Conservation (phyloP, 2,113 vertebrate species). For the Tragelaphus buxtoni region DNA sequence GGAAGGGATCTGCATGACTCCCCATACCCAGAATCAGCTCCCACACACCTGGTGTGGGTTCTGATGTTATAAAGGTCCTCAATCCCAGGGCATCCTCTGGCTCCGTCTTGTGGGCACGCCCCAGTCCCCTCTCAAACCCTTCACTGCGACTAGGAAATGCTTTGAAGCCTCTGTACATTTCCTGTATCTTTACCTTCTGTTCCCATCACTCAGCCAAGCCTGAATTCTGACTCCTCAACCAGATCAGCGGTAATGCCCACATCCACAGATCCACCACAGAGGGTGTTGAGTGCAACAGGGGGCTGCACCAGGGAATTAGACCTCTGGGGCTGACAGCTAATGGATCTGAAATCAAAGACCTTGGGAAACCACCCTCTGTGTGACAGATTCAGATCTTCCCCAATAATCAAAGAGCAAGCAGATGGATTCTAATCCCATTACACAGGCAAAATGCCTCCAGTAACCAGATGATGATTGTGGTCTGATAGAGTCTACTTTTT, state of each 20-base stretch:
- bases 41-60: background rate
- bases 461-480: background rate
- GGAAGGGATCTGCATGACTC: background rate
- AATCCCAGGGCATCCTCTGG: background rate
- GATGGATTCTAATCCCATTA: background rate
- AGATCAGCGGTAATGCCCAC: background rate
- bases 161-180: background rate
- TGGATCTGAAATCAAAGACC: background rate
- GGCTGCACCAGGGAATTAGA: fast-evolving
- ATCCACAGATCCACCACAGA: background rate
- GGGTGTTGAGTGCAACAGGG: fast-evolving
- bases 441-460: background rate
- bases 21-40: background rate
- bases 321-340: background rate
- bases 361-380: background rate
- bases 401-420: background rate
- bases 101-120: fast-evolving
- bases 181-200: background rate
- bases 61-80: background rate
- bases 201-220: background rate
- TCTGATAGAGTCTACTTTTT: background rate
- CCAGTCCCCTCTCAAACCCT: background rate
- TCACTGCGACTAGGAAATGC: background rate
- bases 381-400: background rate
- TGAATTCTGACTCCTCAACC: background rate